Base-by-base conservation (phyloP, 2,888 invertebrate species). In the Oligia latruncula region DNA sequence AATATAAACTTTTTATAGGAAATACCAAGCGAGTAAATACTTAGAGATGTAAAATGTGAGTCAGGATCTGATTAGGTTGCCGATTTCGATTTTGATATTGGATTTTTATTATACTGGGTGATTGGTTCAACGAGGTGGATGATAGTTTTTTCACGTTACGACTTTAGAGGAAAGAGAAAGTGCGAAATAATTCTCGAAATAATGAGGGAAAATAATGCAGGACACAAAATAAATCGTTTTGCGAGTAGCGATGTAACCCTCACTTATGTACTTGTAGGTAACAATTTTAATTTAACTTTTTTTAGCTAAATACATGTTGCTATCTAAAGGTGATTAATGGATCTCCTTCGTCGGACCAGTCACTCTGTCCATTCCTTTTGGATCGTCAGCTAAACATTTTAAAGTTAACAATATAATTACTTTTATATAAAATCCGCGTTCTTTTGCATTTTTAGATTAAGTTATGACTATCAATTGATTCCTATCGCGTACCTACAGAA, bases 61-160 rank as follows among this genome's bases (percentile, higher is more conserved):
- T 71, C 71, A 68, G 87, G 84, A 87, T 88, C 88, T 87, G 84
- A 87, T 81, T 83, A 81, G 29, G 72, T 74, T 72, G 79, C 70
- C 67, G 46, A 72, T 66, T 81, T 68, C 35, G 77, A n/a, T 74
- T 55, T 74, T 60, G 52, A 49, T 49, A 68, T 77, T 76, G 17
- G 9, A 40, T 52, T 62, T 71, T 65, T n/a, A 43, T 65, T 46
- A 55, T 49, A 77, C 58, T 60, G 65, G 46, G 15, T 85, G 77
- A 67, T 58, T 67, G 78, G 71, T 84, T 81, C 40, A 80, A 60
- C n/a, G 9, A 62, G 23, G 23, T 65, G 15, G 40, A 52, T 13
- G 17, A 58, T 58, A 72, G 13, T 40, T 49, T 11, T 23, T 11
- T 52, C 15, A 62, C 2, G 20, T 49, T 35, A 71, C 8, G 40